A percentile compares a stretch with the other conserved stretches of the same genome.
Conservation (phyloP, 2,888 invertebrate species). For the Sinopyrophorus schimmeli region DNA sequence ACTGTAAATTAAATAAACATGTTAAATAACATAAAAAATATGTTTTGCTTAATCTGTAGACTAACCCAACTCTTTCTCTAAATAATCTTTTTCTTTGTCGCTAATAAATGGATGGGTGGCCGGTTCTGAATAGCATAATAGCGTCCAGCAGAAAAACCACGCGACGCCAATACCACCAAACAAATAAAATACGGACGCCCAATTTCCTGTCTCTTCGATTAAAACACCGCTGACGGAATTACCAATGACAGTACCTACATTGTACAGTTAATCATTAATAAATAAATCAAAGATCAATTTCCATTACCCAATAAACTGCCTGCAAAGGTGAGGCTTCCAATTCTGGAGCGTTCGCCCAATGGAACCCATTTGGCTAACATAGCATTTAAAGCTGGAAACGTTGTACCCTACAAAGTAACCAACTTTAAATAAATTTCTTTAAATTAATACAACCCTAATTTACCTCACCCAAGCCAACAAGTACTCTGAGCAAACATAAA, state of each 20-base stretch:
- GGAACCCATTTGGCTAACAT: conserved; percentile 65
- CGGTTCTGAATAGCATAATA: conserved; percentile 60
- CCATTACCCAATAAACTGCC: conserved; percentile 61
- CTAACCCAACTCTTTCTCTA: conserved; percentile 66
- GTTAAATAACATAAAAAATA: background rate
- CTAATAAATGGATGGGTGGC: conserved; percentile 74
- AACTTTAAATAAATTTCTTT: conserved; percentile 1
- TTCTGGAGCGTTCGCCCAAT: conserved; percentile 60
- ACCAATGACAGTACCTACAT: conserved; percentile 22
- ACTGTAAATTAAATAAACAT: conserved; percentile 9
- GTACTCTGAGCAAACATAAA: conserved; percentile 70
- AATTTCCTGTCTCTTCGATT: conserved; percentile 66
- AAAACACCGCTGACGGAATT: conserved; percentile 60
- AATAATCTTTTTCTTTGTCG: conserved; percentile 69
- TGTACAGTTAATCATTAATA: background rate
- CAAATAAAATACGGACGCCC: conserved; percentile 79
- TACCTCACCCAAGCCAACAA: conserved; percentile 65
- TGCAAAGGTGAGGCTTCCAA: conserved; percentile 64
- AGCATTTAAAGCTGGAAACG: conserved; percentile 64
- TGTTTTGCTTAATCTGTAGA: conserved; percentile 5
- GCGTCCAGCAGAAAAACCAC: conserved; percentile 63
- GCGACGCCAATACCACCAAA: conserved; percentile 75
- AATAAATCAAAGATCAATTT: background rate
- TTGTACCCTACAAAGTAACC: conserved; percentile 65
- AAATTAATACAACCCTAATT: conserved; percentile 43